phyloP scores from a whole-genome alignment of 2,888 invertebrate species.

The Trachelus iudaicus region DNA sequence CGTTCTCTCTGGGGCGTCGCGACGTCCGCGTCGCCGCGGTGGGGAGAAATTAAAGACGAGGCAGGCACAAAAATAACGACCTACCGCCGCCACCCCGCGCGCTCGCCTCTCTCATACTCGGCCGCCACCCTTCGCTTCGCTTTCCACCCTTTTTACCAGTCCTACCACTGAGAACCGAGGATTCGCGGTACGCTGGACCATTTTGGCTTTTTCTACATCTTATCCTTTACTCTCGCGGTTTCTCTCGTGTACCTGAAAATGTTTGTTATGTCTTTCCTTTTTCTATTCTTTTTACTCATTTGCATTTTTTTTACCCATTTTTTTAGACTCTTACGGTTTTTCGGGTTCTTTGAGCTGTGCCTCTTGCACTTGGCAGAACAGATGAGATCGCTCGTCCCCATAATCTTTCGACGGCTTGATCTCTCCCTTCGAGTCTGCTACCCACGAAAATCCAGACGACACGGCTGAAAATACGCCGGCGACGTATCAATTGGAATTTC shows the following conservation, averaged over 20 bases:
- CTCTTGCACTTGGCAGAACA: neutral
- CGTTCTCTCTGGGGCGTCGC: slow-evolving; percentile 32
- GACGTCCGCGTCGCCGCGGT: slow-evolving; percentile 41
- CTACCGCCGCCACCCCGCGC: slow-evolving; percentile 47
- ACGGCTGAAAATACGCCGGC: neutral
- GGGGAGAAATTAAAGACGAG: slow-evolving; percentile 66
- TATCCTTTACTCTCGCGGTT: slow-evolving; percentile 20
- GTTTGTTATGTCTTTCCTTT: slow-evolving; percentile 9
- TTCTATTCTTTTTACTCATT: neutral
- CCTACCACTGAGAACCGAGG: slow-evolving; percentile 10
- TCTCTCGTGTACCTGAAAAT: slow-evolving; percentile 13
- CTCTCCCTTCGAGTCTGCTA: slow-evolving; percentile 23
- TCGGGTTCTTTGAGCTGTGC: slow-evolving; percentile 19
- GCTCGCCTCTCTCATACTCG: slow-evolving; percentile 16
- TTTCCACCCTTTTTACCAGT: slow-evolving; percentile 17
- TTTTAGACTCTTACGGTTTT: slow-evolving; percentile 18
- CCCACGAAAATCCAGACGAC: neutral
- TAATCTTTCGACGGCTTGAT: slow-evolving; percentile 9
- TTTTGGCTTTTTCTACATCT: slow-evolving; percentile 15
- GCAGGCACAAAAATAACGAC: slow-evolving; percentile 66
- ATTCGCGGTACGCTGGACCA: slow-evolving; percentile 20
- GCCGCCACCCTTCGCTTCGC: slow-evolving; percentile 14
- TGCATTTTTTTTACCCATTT: neutral
- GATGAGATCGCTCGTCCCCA: neutral
- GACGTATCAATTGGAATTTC: neutral